Conservation (phyloP, 2,888 invertebrate genomes). For the Prenolepis imparis region DNA sequence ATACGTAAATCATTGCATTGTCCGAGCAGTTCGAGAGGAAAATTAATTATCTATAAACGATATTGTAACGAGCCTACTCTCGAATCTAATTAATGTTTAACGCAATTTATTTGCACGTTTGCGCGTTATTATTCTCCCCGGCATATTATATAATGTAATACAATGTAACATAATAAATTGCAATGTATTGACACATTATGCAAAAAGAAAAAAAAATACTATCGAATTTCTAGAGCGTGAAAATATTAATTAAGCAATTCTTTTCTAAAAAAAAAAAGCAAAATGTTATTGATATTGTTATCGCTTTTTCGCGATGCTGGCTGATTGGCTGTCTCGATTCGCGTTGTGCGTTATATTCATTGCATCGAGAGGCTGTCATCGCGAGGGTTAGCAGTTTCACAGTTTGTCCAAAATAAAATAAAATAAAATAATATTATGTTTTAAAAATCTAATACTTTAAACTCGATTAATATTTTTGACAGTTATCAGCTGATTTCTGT, state of each 20-base stretch:
- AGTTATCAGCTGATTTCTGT: no score
- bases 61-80: constrained; percentile 12
- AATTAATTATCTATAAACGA: constrained; percentile 53
- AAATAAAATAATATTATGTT: no score
- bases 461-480: no score
- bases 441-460: no score
- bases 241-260: constrained; percentile 18
- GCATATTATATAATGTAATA: neutral
- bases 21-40: constrained; percentile 38
- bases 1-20: constrained; percentile 20
- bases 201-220: neutral
- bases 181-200: neutral
- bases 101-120: constrained; percentile 36
- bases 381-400: no score
- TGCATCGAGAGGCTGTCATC: no score
- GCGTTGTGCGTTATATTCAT: no score
- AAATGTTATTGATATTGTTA: no score
- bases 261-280: no score
- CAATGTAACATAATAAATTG: neutral
- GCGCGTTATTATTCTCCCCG: constrained; percentile 23
- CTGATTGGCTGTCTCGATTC: no score
- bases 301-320: no score
- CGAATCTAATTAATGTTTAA: constrained; percentile 39
- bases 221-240: constrained; percentile 33
- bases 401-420: no score